Conservation (phyloP, 2,888 invertebrate species). For the Drosophila trichaetosa region DNA sequence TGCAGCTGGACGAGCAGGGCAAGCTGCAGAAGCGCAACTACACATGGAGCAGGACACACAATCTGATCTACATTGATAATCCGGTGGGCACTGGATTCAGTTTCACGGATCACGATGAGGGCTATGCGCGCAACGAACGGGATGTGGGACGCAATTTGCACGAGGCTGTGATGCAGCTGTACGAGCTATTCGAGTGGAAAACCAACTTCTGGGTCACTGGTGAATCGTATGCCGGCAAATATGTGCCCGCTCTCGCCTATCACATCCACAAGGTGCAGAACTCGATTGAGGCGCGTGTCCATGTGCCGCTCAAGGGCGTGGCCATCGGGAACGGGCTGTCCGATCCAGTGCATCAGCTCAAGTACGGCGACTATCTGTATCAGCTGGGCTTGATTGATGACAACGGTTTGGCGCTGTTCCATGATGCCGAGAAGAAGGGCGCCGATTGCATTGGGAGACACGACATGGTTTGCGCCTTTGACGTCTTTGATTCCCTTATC, state of each 20-base stretch:
- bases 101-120: conserved; percentile 91
- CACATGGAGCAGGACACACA: conserved; percentile 91
- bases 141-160: conserved; percentile 93
- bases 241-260: conserved; percentile 90
- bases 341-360: conserved; percentile 91
- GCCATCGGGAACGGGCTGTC: conserved; percentile 92
- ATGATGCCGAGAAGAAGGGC: conserved; percentile 86
- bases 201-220: conserved; percentile 95
- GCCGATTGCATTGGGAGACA: conserved; percentile 87
- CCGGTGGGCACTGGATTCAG: conserved; percentile 97
- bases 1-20: conserved; percentile 85
- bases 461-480: conserved; percentile 89
- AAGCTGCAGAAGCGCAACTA: conserved; percentile 87
- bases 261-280: conserved; percentile 87
- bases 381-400: conserved; percentile 89
- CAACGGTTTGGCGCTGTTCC: conserved; percentile 87
- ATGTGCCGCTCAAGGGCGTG: conserved; percentile 84
- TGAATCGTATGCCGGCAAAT: conserved; percentile 94
- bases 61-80: conserved; percentile 95
- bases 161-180: conserved; percentile 92
- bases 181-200: conserved; percentile 91
- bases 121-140: conserved; percentile 92
- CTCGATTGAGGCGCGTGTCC: conserved; percentile 66
- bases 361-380: conserved; percentile 92
- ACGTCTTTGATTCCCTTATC: conserved; percentile 89